Evolutionary conservation across 2,113 vertebrate genomes (phyloP).

Genomic region (Ophiodon elongatus): DNA sequence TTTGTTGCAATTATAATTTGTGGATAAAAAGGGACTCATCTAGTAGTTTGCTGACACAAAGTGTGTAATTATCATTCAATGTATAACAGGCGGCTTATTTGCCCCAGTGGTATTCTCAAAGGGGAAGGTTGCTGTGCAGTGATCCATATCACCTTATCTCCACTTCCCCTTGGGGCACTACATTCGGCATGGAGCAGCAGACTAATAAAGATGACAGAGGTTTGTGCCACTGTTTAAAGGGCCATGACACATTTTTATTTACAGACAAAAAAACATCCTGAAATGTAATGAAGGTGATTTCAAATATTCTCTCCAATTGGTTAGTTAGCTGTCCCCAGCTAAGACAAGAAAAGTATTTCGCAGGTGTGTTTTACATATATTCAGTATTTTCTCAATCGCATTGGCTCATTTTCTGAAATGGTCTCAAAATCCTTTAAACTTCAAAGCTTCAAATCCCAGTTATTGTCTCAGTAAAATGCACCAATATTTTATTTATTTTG

Average conservation of each 20-base stretch:
- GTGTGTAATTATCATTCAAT: constrained; percentile 79
- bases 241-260: background rate
- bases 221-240: constrained; percentile 51
- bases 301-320: background rate
- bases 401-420: too few species aligned
- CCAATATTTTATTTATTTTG: too few species aligned
- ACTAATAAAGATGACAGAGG: constrained; percentile 72
- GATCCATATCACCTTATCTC: constrained; percentile 80
- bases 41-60: constrained; percentile 73
- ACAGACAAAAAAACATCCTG: background rate
- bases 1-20: constrained; percentile 66
- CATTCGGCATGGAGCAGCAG: constrained; percentile 48
- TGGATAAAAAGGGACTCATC: constrained; percentile 67
- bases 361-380: background rate
- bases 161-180: constrained; percentile 53
- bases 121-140: constrained; percentile 71
- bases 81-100: constrained; percentile 79
- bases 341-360: background rate
- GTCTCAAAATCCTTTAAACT: too few species aligned
- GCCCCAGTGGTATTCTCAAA: constrained; percentile 66
- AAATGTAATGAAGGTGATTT: background rate
- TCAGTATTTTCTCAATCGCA: background rate
- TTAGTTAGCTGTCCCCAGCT: too few species aligned
- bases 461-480: too few species aligned
- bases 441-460: too few species aligned